phyloP scores from a whole-genome alignment of 2,888 invertebrate species.

The Folsomia candida region DNA sequence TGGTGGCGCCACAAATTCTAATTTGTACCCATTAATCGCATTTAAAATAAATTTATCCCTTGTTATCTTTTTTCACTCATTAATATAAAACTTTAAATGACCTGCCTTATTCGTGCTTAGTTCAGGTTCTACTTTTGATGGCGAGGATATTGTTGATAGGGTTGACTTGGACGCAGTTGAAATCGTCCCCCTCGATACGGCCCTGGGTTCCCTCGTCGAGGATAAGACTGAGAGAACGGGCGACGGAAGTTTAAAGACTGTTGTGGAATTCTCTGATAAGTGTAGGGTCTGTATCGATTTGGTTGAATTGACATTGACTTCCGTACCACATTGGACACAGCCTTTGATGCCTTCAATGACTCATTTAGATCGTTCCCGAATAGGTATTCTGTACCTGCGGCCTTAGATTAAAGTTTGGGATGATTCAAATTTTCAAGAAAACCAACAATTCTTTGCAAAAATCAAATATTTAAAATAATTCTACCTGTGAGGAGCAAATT shows the following conservation, averaged over 20 bases:
- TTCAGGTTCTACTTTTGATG: not conserved
- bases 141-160: not conserved
- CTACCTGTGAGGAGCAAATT: constrained; percentile 1
- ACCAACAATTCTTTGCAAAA: too few relatives aligned
- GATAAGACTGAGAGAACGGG: constrained; percentile 12
- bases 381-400: not conserved
- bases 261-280: not conserved
- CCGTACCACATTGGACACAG: not conserved
- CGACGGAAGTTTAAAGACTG: constrained; percentile 25
- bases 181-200: not conserved
- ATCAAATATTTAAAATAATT: too few relatives aligned
- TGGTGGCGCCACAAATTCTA: constrained; percentile 2
- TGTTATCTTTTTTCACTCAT: constrained; percentile 17
- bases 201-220: constrained; percentile 17
- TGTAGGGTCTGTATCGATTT: not conserved
- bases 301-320: not conserved
- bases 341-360: constrained; percentile 12
- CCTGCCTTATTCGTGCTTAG: constrained; percentile 14
- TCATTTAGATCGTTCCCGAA: constrained; percentile 22
- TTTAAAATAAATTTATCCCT: constrained; percentile 11
- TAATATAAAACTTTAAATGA: not conserved
- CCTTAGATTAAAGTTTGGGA: too few relatives aligned
- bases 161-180: not conserved
- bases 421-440: too few relatives aligned
- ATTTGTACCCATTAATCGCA: constrained; percentile 15